These are phyloP conservation scores for Antennarius maculatus DNA, from an alignment of 2,797 vertebrate genomes.

Conservation along the genomic window DNA sequence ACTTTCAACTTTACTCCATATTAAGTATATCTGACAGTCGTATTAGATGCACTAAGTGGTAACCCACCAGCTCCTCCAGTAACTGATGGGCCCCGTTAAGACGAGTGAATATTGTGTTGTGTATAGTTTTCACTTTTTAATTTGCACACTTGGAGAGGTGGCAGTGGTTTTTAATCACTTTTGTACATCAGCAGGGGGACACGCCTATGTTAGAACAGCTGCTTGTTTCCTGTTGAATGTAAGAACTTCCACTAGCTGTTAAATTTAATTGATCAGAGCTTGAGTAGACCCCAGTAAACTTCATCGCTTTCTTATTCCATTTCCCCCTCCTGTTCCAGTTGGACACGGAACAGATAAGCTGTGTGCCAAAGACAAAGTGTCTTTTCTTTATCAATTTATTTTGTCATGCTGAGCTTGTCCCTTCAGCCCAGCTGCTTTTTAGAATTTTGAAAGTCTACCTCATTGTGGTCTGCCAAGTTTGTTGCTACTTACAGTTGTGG, in stretches of 20 bases:
- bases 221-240: conserved; percentile 85
- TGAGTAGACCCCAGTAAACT: conserved; percentile 83
- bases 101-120: conserved; percentile 86
- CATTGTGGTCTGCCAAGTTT: conserved; percentile 98
- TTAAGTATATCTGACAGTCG: conserved; percentile 64
- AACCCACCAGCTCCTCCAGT: conserved; percentile 66
- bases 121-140: conserved; percentile 97
- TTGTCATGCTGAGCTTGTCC: conserved; percentile 90
- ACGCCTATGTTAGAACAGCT: conserved; percentile 80
- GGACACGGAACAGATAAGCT: conserved; percentile 82
- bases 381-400: conserved; percentile 76
- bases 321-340: conserved; percentile 80
- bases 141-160: conserved; percentile 95
- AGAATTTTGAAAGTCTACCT: conserved; percentile 99
- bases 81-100: conserved; percentile 80
- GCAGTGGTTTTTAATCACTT: conserved; percentile 98
- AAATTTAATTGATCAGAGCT: conserved; percentile 86
- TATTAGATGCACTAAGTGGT: conserved; percentile 72
- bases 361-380: conserved; percentile 96
- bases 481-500: conserved; percentile 95
- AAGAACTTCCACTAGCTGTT: conserved; percentile 87
- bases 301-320: conserved; percentile 69
- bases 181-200: conserved; percentile 89
- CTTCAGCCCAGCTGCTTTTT: conserved; percentile 95
- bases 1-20: conserved; percentile 71